phyloP scores from a whole-genome alignment of 2,797 vertebrate species.

The Cossypha polioptera region DNA sequence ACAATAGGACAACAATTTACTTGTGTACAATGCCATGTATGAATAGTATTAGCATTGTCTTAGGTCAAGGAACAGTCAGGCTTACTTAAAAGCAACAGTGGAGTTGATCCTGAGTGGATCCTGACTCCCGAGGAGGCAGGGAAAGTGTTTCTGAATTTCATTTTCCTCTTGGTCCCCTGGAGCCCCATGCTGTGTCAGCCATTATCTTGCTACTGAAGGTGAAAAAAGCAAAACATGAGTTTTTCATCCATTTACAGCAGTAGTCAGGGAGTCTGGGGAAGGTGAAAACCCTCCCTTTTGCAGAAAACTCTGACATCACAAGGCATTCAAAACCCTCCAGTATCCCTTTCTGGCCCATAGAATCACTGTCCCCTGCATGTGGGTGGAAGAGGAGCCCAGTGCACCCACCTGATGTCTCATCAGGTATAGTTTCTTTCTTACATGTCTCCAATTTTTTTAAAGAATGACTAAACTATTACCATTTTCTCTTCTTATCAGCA shows the following conservation, averaged over 20 bases:
- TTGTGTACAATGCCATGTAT: background rate
- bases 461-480: background rate
- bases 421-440: background rate
- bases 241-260: background rate
- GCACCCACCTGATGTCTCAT: rapidly evolving
- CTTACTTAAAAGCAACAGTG: background rate
- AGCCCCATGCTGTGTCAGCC: background rate
- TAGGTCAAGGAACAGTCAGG: background rate
- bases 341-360: background rate
- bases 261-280: background rate
- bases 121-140: background rate
- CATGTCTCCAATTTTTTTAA: background rate
- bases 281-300: background rate
- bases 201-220: background rate
- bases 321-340: background rate
- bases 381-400: background rate
- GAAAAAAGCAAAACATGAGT: background rate
- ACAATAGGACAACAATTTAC: background rate
- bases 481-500: background rate
- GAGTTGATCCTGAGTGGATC: background rate
- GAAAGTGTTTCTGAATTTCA: background rate
- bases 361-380: rapidly evolving
- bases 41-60: background rate
- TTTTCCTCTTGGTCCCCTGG: background rate
- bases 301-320: background rate